Percentiles rank a stretch among this genome's conserved stretches.
phyloP scores from a whole-genome alignment of 2,113 vertebrate species.

The Hyla sarda region DNA sequence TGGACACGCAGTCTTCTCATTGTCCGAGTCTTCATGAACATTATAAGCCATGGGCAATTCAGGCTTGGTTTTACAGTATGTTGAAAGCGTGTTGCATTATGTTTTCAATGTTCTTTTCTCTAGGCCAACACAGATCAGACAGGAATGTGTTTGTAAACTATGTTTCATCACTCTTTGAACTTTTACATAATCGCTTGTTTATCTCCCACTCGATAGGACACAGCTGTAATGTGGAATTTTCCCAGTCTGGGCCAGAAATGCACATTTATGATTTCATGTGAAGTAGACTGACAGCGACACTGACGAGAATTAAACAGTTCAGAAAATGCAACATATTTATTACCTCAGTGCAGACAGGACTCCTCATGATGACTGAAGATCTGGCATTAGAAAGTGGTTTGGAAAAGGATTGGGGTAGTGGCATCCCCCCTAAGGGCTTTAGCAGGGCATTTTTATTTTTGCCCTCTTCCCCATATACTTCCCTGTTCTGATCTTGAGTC shows the following conservation, averaged over 20 bases:
- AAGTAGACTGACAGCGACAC: background rate
- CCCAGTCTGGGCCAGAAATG: background rate
- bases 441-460: background rate
- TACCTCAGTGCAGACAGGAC: background rate
- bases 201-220: background rate
- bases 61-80: background rate
- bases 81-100: constrained; percentile 19
- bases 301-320: background rate
- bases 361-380: background rate
- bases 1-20: background rate
- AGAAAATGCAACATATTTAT: background rate
- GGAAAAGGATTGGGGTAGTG: background rate
- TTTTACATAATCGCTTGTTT: constrained; percentile 8
- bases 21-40: background rate
- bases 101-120: background rate
- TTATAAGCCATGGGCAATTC: background rate
- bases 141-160: constrained; percentile 21
- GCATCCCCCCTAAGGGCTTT: background rate
- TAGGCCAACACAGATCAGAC: background rate
- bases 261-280: background rate
- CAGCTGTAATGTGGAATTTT: constrained; percentile 2
- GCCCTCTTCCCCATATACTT: too few relatives aligned
- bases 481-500: too few relatives aligned
- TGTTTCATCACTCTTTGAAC: constrained; percentile 10
- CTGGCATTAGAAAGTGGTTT: background rate